Conservation (phyloP, 1,140 invertebrate species). For the Thaumetopoea pityocampa region DNA sequence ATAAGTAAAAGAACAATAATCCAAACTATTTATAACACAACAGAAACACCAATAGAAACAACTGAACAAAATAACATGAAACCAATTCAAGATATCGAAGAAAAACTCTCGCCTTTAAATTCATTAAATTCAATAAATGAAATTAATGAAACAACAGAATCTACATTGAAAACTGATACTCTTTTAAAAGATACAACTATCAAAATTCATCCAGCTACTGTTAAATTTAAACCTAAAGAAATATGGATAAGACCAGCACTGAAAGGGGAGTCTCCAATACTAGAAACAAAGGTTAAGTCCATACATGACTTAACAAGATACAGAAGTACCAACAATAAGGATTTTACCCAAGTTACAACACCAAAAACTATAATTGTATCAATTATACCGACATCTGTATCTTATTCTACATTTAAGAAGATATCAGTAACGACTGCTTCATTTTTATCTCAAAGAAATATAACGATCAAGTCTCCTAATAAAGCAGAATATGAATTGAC, state of each 20-base stretch:
- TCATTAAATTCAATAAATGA: too few species aligned
- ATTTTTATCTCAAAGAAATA: constrained; percentile 34
- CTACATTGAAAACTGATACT: constrained; percentile 30
- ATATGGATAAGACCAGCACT: constrained; percentile 69
- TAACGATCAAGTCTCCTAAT: constrained; percentile 27
- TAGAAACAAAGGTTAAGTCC: constrained; percentile 47
- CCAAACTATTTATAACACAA: neutral
- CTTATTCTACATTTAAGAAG: constrained; percentile 63
- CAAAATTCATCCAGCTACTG: constrained; percentile 29
- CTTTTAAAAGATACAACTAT: constrained; percentile 29
- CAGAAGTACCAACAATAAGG: constrained; percentile 45
- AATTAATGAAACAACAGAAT: constrained; percentile 20
- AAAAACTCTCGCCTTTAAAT: too few species aligned
- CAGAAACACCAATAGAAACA: constrained; percentile 1
- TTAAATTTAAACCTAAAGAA: constrained; percentile 62
- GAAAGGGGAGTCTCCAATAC: constrained; percentile 56
- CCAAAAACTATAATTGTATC: constrained; percentile 68
- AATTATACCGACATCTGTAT: constrained; percentile 67
- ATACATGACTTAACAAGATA: constrained; percentile 36
- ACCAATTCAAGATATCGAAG: neutral
- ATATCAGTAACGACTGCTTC: constrained; percentile 53
- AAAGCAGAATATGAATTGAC: constrained; percentile 40
- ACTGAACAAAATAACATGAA: neutral
- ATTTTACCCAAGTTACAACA: constrained; percentile 46
- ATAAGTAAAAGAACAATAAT: neutral